These are phyloP conservation scores for Pegea sp. DNA, from an alignment of 23 tunicate species.

Conservation along the genomic window DNA sequence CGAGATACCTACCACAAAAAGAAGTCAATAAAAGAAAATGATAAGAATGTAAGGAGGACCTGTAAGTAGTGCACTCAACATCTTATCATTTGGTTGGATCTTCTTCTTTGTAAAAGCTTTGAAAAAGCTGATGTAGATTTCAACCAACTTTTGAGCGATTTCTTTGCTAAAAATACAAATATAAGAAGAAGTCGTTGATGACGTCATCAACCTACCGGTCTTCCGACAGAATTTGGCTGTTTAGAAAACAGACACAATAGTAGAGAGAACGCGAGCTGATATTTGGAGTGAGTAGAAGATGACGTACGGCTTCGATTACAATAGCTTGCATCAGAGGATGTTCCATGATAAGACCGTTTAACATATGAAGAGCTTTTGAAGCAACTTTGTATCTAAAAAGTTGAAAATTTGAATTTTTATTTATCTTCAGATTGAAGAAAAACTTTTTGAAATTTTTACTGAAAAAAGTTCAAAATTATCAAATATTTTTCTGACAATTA, in stretches of 20 bases:
- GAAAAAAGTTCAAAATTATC: no score
- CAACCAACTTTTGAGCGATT: slow-evolving; percentile 31
- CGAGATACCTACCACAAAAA: slow-evolving; percentile 24
- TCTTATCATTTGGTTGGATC: slow-evolving; percentile 17
- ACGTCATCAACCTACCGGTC: slow-evolving; percentile 16
- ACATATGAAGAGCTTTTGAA: slow-evolving; percentile 40
- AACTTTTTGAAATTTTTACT: no score
- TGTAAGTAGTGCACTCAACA: slow-evolving; percentile 60
- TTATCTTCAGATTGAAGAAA: not conserved
- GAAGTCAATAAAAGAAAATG: not conserved
- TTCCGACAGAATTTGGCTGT: slow-evolving; percentile 29
- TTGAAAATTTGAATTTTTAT: not conserved
- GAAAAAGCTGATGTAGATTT: slow-evolving; percentile 68
- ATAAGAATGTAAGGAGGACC: slow-evolving; percentile 8
- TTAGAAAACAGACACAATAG: slow-evolving; percentile 52
- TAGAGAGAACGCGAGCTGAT: slow-evolving; percentile 40
- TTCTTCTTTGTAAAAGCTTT: slow-evolving; percentile 37
- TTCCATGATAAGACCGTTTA: slow-evolving; percentile 12
- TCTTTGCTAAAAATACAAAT: slow-evolving; percentile 29
- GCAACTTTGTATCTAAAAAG: slow-evolving; percentile 16
- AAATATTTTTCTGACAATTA: no score
- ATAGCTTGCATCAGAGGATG: slow-evolving; percentile 85
- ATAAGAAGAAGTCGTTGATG: not conserved
- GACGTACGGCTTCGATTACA: slow-evolving; percentile 44
- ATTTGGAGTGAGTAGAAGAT: slow-evolving; percentile 41